Evolutionary conservation across 2,888 invertebrate species (phyloP), one percentile per base, ranked within the genome.

Genomic region (Pardosa pseudoannulata): DNA sequence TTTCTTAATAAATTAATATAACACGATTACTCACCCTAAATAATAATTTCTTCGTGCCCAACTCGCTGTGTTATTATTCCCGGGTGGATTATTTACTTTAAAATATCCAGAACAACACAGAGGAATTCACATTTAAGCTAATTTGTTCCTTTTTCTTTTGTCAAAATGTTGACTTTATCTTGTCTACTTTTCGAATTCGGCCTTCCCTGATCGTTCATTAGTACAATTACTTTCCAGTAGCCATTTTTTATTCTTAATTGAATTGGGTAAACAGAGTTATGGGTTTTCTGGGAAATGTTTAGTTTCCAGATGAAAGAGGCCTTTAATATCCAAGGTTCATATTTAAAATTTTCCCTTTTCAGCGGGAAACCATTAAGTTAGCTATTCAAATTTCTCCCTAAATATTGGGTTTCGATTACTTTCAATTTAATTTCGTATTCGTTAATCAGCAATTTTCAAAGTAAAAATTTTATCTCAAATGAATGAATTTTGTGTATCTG

Each of bases 201-300:
- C 71, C 75, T 65, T 76, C 50, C 36, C 39, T 67, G 78, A 78
- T 68, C 78, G 67, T 83, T 83, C 83, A 83, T 83, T 83, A 76
- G 65, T 46, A 32, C 64, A 83, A 83, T 83, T 83, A 83, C 78
- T 67, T 78, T 78, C 72, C 72, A 64, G 36, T 65, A 32, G 71
- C 68, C 19, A 83, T 83, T 83, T 83, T 83, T 83, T 83, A 83
- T 72, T 76, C 83, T 23, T 83, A 83, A 83, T 83, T 83, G 56
- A 56, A 83, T 83, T 78, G 46, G 56, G 78, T 36, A 70, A 83
- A 83, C 76, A 67, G 64, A 72, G 75, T 83, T 83, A 83, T 68
- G 67, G 75, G 78, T 62, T 83, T 78, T 50, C 83, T 83, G 78
- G 78, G 50, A 68, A 83, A 83, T 78, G 72, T 82, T 70, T 82